Conservation (phyloP, 2,888 invertebrate genomes). For the Strigamia crassipes region DNA sequence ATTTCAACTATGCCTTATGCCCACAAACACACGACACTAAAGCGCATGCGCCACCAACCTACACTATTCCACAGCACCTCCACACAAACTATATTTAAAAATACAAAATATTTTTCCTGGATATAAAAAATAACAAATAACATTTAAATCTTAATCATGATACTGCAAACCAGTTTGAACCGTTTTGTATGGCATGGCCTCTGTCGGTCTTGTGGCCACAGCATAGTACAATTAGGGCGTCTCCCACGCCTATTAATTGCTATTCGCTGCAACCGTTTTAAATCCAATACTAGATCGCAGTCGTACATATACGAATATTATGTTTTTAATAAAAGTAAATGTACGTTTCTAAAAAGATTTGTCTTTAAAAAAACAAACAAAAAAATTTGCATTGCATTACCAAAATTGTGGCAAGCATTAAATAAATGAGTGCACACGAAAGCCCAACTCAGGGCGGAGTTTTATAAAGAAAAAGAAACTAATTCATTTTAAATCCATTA, state of each 20-base stretch:
- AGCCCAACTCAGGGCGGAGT: conserved; percentile 36
- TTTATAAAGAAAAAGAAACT: not conserved
- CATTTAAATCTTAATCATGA: no score
- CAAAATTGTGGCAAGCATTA: not conserved
- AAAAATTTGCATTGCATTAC: not conserved
- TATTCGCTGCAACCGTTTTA: not conserved
- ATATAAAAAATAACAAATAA: not conserved
- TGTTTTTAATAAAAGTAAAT: not conserved
- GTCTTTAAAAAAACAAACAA: not conserved
- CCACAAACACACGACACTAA: conserved; percentile 34
- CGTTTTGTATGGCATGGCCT: not conserved
- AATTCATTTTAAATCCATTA: not conserved
- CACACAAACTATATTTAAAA: not conserved
- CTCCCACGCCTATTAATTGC: conserved; percentile 20
- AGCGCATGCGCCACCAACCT: conserved; percentile 26
- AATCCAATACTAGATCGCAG: not conserved
- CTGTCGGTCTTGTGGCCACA: not conserved
- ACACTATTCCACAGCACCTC: not conserved
- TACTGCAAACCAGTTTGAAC: not conserved
- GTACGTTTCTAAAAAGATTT: not conserved
- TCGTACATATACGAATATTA: not conserved
- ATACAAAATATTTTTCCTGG: not conserved
- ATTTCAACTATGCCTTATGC: conserved; percentile 35
- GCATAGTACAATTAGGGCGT: conserved; percentile 23
- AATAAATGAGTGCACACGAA: not conserved